Percentiles rank a stretch among this genome's conserved stretches.
These are phyloP conservation scores for Cybosia mesomella DNA, from an alignment of 2,888 invertebrate species.

Conservation along the genomic window DNA sequence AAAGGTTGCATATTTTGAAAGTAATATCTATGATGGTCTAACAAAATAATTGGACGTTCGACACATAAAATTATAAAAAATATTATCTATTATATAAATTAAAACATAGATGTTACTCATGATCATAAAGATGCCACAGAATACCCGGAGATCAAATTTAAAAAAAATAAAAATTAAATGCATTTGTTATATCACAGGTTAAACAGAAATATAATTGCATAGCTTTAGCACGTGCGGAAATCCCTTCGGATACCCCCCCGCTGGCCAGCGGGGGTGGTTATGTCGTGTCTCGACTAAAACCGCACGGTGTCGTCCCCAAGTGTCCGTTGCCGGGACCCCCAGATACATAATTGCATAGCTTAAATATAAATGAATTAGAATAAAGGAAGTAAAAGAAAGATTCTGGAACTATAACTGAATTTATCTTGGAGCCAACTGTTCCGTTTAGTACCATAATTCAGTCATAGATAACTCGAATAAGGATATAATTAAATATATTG, in stretches of 20 bases:
- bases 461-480: constrained; percentile 39
- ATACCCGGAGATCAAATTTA: constrained; percentile 43
- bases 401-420: constrained; percentile 68
- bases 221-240: no score
- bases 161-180: constrained; percentile 21
- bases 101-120: constrained; percentile 44
- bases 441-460: constrained; percentile 64
- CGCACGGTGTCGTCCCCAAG: no score
- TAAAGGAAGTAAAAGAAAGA: constrained; percentile 67
- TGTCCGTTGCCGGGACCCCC: no score
- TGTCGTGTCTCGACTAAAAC: no score
- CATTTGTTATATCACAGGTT: constrained; percentile 48
- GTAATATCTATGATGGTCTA: constrained; percentile 34
- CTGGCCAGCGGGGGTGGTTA: no score
- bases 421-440: constrained; percentile 64
- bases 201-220: constrained; percentile 53
- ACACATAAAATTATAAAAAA: neutral
- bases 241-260: no score
- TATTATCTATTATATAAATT: constrained; percentile 2
- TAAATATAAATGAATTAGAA: no score
- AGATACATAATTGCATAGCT: no score
- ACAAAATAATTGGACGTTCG: neutral
- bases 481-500: neutral
- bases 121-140: constrained; percentile 69
- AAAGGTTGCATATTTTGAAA: constrained; percentile 14